phyloP scores from a whole-genome alignment of 2,113 vertebrate species.

The Kobus ellipsiprymnus region DNA sequence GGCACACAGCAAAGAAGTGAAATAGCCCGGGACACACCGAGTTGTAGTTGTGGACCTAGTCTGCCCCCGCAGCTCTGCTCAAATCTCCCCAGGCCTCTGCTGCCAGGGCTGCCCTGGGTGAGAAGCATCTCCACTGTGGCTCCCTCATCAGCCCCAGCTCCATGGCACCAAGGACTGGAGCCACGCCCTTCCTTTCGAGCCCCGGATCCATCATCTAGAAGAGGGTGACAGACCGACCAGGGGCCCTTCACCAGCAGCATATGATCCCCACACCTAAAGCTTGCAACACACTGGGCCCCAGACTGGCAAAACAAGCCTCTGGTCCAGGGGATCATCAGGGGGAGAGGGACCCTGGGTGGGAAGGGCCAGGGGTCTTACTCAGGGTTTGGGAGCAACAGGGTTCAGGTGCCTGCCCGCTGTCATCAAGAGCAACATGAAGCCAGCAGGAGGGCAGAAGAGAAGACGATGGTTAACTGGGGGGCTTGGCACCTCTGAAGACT shows the following conservation, averaged over 20 bases:
- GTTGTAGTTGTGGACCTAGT: fast-evolving
- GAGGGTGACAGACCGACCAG: not conserved
- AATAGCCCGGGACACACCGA: not conserved
- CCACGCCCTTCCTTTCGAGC: not conserved
- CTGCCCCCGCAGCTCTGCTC: not conserved
- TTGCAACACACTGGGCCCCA: not conserved
- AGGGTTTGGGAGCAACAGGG: not conserved
- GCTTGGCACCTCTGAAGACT: not conserved
- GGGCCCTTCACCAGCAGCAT: not conserved
- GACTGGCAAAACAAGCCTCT: not conserved
- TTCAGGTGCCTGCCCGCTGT: not conserved
- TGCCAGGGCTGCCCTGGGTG: not conserved
- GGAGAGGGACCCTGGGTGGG: not conserved
- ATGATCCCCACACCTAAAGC: fast-evolving
- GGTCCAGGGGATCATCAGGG: too few relatives aligned
- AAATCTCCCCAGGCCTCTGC: not conserved
- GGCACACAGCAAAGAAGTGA: not conserved
- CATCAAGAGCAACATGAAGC: not conserved
- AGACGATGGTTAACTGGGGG: too few relatives aligned
- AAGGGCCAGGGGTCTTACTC: not conserved
- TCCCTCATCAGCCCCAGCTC: not conserved
- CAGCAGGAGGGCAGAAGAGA: not conserved
- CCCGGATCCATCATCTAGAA: not conserved
- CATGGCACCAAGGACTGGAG: not conserved
- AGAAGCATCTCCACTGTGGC: fast-evolving